Conservation (phyloP, 1,140 invertebrate genomes). For the Pantala flavescens region DNA sequence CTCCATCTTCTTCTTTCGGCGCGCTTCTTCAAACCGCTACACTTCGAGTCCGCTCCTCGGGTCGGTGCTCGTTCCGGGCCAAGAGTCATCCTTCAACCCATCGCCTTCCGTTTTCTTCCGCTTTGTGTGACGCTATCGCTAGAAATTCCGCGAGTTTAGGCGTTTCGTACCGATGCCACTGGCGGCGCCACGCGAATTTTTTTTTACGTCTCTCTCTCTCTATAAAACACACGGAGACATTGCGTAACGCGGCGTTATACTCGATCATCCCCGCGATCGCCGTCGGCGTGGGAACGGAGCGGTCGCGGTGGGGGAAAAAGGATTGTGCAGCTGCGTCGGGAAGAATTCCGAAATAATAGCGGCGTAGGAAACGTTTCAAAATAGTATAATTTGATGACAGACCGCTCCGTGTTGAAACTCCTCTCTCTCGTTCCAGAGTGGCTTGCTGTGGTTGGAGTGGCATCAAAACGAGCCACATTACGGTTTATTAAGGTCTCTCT, state of each 20-base stretch:
- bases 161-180: too few relatives aligned
- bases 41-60: neutral
- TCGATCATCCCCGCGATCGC: neutral
- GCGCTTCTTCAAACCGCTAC: neutral
- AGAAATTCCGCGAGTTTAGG: too few relatives aligned
- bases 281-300: neutral
- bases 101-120: neutral
- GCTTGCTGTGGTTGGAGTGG: too few relatives aligned
- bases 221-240: too few relatives aligned
- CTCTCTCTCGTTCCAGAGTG: too few relatives aligned
- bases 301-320: neutral
- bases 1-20: too few relatives aligned
- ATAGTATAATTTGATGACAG: neutral
- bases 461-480: too few relatives aligned
- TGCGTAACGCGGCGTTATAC: too few relatives aligned
- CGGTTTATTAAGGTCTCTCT: too few relatives aligned
- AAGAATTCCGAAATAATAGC: constrained; percentile 3
- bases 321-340: neutral
- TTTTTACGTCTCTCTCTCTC: too few relatives aligned
- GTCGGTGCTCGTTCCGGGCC: constrained; percentile 4
- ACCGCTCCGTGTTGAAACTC: neutral
- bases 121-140: neutral
- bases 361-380: neutral
- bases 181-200: too few relatives aligned
- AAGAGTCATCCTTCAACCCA: neutral